Evolutionary conservation across 1,140 invertebrate species (phyloP), one percentile per base, ranked within the genome.

Genomic region (Caenorhabditis remanei): DNA sequence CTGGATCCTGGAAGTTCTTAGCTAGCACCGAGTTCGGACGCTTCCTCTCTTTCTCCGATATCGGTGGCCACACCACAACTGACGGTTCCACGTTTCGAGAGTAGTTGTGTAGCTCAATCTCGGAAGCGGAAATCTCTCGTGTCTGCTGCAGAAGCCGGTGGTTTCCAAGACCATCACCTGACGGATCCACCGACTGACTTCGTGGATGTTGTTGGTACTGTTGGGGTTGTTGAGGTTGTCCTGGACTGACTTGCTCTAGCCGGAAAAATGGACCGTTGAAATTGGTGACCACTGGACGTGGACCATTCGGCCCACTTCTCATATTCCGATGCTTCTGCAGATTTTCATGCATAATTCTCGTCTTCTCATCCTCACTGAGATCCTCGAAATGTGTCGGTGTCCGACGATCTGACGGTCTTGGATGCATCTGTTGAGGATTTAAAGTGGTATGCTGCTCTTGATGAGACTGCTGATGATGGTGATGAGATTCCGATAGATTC

Each of bases 231-330:
- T 58, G 4, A 14, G 41, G 75, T 21, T 84, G n/a, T 43, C 75
- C 50, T 9, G 87, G 88, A 84, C 41, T 83, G n/a, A 92, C 84
- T 85, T 93, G 91, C 83, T 93, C 89, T 19, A 92, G 65, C 61
- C 87, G 50, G 84, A 92, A 92, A 65, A 92, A 92, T 32, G 91
- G 91, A 13, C 91, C 91, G 84, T 93, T 91, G 79, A 92, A 93
- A 32, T 86, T 84, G 46, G 88, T 86, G 8, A 85, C 75, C 9
- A 90, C 48, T 87, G 87, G 85, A 53, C 46, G 79, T 46, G 88
- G 89, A 32, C 58, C 63, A 63, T 84, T 86, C 7, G 88, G 79
- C 14, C 87, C 79, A 83, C 87, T 53, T 14, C 87, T 43, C 53
- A 83, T 46, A 61, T 87, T 56, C 40, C 90, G 67, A 53, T 92